Percentiles rank a stretch among this genome's conserved stretches.
These are phyloP conservation scores for Busseola fusca DNA, from an alignment of 2,888 invertebrate species.

Conservation along the genomic window DNA sequence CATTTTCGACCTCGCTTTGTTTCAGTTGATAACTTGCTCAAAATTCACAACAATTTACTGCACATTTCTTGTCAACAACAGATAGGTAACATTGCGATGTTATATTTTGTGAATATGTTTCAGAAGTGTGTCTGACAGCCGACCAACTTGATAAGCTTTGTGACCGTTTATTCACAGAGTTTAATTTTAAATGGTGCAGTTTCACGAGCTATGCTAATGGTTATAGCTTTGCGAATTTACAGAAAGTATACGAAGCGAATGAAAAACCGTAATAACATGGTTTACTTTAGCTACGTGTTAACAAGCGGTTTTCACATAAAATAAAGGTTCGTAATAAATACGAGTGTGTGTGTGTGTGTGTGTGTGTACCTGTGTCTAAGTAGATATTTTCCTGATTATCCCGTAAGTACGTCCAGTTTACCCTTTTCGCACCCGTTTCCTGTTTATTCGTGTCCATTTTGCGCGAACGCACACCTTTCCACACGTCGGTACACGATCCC, in stretches of 20 bases:
- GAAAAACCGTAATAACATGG: slow-evolving; percentile 6
- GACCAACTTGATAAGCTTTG: slow-evolving; percentile 43
- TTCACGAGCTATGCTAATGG: slow-evolving; percentile 1
- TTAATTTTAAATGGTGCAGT: slow-evolving; percentile 20
- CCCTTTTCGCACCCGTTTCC: slow-evolving; percentile 35
- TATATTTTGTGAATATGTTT: slow-evolving; percentile 30
- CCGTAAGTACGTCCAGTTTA: slow-evolving; percentile 2
- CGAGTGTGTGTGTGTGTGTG: too few species aligned
- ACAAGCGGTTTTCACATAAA: not conserved
- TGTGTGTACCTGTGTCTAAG: too few species aligned
- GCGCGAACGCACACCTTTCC: slow-evolving; percentile 37
- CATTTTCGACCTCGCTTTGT: slow-evolving; percentile 21
- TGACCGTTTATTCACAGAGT: slow-evolving; percentile 15
- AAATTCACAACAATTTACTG: slow-evolving; percentile 42
- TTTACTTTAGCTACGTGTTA: slow-evolving; percentile 8
- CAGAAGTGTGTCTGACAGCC: slow-evolving; percentile 39
- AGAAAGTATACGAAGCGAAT: slow-evolving; percentile 3
- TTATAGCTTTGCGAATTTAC: not conserved
- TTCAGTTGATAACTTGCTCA: slow-evolving; percentile 14
- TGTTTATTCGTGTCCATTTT: slow-evolving; percentile 42
- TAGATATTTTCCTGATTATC: slow-evolving; percentile 36
- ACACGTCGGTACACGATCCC: slow-evolving; percentile 15
- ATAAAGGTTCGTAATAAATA: not conserved
- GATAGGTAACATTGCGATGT: slow-evolving; percentile 23
- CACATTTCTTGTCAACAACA: slow-evolving; percentile 41